These are phyloP conservation scores for Drosophila pruinosa DNA, from an alignment of 1,140 invertebrate genomes.

Conservation along the genomic window DNA sequence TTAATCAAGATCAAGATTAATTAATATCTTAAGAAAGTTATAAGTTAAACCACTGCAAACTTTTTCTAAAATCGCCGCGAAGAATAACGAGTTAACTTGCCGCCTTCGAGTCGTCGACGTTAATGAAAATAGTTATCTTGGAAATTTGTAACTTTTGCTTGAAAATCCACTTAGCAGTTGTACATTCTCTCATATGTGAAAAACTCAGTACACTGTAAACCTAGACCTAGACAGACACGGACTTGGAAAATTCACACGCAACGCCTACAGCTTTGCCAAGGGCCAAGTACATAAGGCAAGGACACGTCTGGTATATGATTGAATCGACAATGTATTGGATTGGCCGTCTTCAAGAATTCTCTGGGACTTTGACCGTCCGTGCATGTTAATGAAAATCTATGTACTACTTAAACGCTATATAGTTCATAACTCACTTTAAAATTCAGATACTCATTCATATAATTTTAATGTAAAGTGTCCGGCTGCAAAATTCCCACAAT, in stretches of 20 bases:
- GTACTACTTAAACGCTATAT: slow-evolving; percentile 15
- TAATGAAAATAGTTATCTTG: slow-evolving; percentile 63
- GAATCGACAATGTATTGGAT: neutral
- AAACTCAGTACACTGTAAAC: neutral
- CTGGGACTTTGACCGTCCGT: slow-evolving; percentile 35
- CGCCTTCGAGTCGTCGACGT: slow-evolving; percentile 46
- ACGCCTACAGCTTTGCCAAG: slow-evolving; percentile 1
- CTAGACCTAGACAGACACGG: slow-evolving; percentile 14
- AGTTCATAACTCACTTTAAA: slow-evolving; percentile 32
- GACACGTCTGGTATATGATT: slow-evolving; percentile 37
- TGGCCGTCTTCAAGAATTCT: neutral
- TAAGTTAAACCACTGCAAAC: neutral
- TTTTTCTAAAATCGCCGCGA: slow-evolving; percentile 1
- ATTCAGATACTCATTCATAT: slow-evolving; percentile 50
- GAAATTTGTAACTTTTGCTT: slow-evolving; percentile 23
- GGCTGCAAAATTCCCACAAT: slow-evolving; percentile 66
- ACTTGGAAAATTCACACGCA: slow-evolving; percentile 60
- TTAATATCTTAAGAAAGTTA: neutral
- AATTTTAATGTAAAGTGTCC: slow-evolving; percentile 40
- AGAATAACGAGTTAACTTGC: slow-evolving; percentile 44
- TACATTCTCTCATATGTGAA: slow-evolving; percentile 34
- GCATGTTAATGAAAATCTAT: slow-evolving; percentile 66
- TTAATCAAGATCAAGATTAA: neutral
- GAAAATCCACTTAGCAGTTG: slow-evolving; percentile 10
- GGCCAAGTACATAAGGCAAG: slow-evolving; percentile 45